Conservation (phyloP, 2,797 vertebrate genomes). For the Sebastolobus alascanus region DNA sequence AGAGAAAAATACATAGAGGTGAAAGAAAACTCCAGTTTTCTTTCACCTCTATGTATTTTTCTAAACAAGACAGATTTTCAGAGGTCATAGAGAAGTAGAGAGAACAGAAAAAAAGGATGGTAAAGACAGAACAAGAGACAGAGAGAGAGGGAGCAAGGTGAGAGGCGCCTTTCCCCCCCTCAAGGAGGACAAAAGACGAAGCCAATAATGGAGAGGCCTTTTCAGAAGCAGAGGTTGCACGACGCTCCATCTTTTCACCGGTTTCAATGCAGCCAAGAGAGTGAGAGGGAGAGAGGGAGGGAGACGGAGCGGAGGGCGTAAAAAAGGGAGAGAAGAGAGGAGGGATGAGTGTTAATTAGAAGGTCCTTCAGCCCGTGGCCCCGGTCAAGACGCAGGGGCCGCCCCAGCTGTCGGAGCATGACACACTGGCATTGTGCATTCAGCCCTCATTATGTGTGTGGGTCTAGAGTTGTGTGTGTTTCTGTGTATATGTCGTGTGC, state of each 20-base stretch:
- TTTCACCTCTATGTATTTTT: no score
- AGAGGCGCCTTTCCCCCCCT: constrained; percentile 76
- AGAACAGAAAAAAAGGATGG: constrained; percentile 51
- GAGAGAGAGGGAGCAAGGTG: constrained; percentile 71
- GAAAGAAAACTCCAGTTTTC: constrained; percentile 32
- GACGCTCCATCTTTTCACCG: constrained; percentile 83
- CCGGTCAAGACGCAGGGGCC: constrained; percentile 85
- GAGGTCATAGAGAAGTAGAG: constrained; percentile 54
- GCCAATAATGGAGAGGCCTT: constrained; percentile 86
- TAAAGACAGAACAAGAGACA: constrained; percentile 52
- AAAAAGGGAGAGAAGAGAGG: constrained; percentile 70
- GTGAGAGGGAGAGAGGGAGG: constrained; percentile 66
- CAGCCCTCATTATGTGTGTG: constrained; percentile 87
- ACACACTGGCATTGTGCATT: constrained; percentile 89
- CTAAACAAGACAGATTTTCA: constrained; percentile 50
- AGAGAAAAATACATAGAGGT: constrained; percentile 17
- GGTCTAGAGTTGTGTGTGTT: constrained; percentile 52
- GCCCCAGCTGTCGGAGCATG: constrained; percentile 88
- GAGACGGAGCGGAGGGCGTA: constrained; percentile 47
- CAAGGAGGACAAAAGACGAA: constrained; percentile 83
- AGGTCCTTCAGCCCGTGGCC: constrained; percentile 88
- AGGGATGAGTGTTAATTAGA: constrained; percentile 89
- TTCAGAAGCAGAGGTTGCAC: constrained; percentile 77
- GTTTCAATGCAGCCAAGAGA: constrained; percentile 78
- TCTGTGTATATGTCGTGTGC: constrained; percentile 29